Conservation (phyloP, 2,797 vertebrate genomes). For the Tachyglossus aculeatus region DNA sequence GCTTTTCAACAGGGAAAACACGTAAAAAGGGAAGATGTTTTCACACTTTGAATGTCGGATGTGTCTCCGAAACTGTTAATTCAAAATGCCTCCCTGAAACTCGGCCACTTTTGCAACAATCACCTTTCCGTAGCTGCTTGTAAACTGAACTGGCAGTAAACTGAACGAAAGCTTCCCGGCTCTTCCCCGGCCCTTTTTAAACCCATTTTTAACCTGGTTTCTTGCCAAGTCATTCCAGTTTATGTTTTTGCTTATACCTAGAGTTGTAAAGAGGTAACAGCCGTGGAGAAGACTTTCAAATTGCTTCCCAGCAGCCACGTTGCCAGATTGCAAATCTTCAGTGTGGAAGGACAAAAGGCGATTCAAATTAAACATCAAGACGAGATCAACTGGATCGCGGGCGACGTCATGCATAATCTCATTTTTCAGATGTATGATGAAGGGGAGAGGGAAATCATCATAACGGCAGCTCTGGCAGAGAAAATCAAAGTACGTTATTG, state of each 20-base stretch:
- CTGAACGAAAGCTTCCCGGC: too few relatives aligned
- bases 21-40: too few relatives aligned
- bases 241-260: slow-evolving; percentile 49
- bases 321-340: slow-evolving; percentile 79
- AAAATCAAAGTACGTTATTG: slow-evolving; percentile 83
- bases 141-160: too few relatives aligned
- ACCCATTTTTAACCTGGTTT: too few relatives aligned
- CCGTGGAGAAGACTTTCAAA: slow-evolving; percentile 77
- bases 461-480: slow-evolving; percentile 77
- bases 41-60: too few relatives aligned
- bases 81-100: too few relatives aligned
- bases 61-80: too few relatives aligned
- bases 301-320: slow-evolving; percentile 85
- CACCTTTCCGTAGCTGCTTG: too few relatives aligned
- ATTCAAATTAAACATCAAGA: slow-evolving; percentile 84
- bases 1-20: too few relatives aligned
- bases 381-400: slow-evolving; percentile 84
- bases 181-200: too few relatives aligned
- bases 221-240: too few relatives aligned
- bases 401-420: slow-evolving; percentile 82
- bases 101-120: too few relatives aligned
- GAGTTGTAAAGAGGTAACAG: slow-evolving; percentile 77
- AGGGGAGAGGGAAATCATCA: slow-evolving; percentile 77
- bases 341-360: slow-evolving; percentile 73
- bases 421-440: slow-evolving; percentile 89